These are phyloP conservation scores for Orientallactaga sibirica DNA, from an alignment of 2,797 vertebrate genomes.

Conservation along the genomic window DNA sequence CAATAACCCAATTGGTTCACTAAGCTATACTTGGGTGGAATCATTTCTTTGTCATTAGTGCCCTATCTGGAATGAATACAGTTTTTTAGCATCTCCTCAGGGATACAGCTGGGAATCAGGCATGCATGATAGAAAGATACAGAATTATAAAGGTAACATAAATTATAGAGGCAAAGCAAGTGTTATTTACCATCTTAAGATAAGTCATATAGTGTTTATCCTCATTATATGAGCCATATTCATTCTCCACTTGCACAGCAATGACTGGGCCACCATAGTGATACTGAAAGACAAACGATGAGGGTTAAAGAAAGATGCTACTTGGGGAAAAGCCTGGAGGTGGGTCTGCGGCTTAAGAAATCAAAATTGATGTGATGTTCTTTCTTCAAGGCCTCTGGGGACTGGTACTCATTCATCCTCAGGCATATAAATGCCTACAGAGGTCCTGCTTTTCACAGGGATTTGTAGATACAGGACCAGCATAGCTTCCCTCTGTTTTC, in stretches of 20 bases:
- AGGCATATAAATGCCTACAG: background rate
- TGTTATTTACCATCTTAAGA: slow-evolving; percentile 91
- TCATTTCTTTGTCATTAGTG: background rate
- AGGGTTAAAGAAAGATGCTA: background rate
- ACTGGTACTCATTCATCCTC: background rate
- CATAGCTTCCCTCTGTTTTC: background rate
- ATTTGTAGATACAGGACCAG: no score
- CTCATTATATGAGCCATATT: slow-evolving; percentile 92
- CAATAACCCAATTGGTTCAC: background rate
- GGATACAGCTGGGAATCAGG: background rate
- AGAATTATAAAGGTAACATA: background rate
- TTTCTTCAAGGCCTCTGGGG: background rate
- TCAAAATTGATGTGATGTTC: background rate
- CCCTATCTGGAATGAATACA: background rate
- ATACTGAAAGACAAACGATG: slow-evolving; percentile 87
- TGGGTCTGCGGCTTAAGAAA: background rate
- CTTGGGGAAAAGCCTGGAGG: background rate
- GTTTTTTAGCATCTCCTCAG: background rate
- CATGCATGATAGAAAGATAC: background rate
- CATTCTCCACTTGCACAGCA: slow-evolving; percentile 95
- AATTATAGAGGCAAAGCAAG: background rate
- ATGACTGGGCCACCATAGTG: slow-evolving; percentile 94
- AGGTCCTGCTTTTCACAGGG: background rate
- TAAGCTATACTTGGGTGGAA: background rate
- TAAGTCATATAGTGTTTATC: slow-evolving; percentile 93